Conservation (phyloP, 2,113 vertebrate species). For the Cepphus grylle region DNA sequence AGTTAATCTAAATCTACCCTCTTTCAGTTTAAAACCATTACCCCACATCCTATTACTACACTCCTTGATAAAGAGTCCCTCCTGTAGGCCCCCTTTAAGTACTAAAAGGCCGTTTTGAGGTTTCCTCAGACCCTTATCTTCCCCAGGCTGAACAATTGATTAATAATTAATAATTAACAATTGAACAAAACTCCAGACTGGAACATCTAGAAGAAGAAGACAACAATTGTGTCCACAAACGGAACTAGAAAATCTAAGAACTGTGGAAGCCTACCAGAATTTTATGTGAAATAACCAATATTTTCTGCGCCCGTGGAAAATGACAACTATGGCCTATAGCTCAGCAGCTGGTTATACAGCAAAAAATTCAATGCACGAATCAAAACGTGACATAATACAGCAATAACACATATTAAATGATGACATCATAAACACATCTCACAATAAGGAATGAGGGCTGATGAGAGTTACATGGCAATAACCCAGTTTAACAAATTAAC, state of each 20-base stretch:
- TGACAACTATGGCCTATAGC: background rate
- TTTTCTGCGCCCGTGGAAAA: background rate
- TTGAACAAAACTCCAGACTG: background rate
- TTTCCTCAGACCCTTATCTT: background rate
- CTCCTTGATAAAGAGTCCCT: background rate
- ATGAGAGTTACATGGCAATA: background rate
- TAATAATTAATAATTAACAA: background rate
- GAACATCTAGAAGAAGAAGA: background rate
- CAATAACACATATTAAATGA: background rate
- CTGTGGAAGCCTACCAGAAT: background rate
- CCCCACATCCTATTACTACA: background rate
- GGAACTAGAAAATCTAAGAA: background rate
- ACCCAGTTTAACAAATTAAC: background rate
- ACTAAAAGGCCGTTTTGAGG: background rate
- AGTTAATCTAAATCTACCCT: background rate
- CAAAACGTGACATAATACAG: background rate
- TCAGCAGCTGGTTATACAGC: background rate
- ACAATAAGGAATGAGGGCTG: background rate
- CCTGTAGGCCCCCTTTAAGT: background rate
- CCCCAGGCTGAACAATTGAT: background rate
- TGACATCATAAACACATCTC: background rate
- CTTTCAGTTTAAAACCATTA: background rate
- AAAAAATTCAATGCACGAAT: background rate
- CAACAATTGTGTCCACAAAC: background rate
- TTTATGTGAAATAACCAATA: background rate